A percentile compares a stretch with the other conserved stretches of the same genome.
phyloP scores from a whole-genome alignment of 2,888 invertebrate species.

The Schizotus pectinicornis region DNA sequence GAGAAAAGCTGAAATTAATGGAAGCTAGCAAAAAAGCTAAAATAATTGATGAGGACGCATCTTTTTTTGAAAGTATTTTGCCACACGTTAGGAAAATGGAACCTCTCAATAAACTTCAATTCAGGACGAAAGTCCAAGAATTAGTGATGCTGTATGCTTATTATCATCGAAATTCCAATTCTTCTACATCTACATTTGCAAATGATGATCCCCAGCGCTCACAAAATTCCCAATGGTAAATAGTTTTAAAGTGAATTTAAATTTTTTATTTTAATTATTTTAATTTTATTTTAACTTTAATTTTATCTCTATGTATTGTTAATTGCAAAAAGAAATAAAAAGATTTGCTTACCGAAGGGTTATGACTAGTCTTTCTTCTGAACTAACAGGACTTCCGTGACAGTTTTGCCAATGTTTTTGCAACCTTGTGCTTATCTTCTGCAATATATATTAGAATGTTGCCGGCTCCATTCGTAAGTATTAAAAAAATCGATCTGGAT shows the following conservation, averaged over 20 bases:
- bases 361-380: slow-evolving; percentile 2
- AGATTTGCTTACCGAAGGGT: neutral
- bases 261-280: too few species aligned
- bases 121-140: slow-evolving; percentile 5
- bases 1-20: neutral
- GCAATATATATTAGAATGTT: neutral
- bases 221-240: too few species aligned
- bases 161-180: neutral
- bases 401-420: neutral
- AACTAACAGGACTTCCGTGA: neutral
- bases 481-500: slow-evolving; percentile 4
- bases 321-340: neutral
- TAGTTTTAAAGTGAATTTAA: too few species aligned
- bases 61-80: slow-evolving; percentile 7
- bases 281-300: neutral
- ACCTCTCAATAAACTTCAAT: slow-evolving; percentile 9
- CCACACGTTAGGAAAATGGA: slow-evolving; percentile 4
- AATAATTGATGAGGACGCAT: slow-evolving; percentile 3
- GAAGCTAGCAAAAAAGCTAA: neutral
- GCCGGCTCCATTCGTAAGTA: slow-evolving; percentile 5
- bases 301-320: neutral
- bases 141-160: slow-evolving; percentile 9
- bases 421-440: neutral
- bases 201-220: too few species aligned
- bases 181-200: too few species aligned